These are phyloP conservation scores for Stegodyphus mimosarum DNA, from an alignment of 1,140 invertebrate genomes.

Conservation along the genomic window DNA sequence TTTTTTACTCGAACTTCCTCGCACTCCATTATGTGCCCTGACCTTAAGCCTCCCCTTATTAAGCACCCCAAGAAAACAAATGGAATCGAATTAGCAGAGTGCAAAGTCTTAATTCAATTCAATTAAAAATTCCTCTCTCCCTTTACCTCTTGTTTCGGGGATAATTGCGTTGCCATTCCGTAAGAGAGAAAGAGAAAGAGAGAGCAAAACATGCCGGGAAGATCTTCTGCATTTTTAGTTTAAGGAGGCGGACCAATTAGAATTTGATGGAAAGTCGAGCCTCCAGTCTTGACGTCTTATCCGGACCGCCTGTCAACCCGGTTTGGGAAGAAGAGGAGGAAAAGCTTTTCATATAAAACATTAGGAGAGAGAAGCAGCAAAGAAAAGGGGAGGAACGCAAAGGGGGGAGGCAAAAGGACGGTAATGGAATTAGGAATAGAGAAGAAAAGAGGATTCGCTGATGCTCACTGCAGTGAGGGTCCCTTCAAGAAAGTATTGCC, in stretches of 20 bases:
- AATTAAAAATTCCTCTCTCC: constrained; percentile 51
- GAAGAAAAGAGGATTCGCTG: constrained; percentile 23
- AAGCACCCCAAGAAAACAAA: constrained; percentile 34
- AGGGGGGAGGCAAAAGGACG: neutral
- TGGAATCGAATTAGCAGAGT: constrained; percentile 52
- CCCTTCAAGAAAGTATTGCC: no score
- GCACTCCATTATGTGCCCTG: constrained; percentile 9
- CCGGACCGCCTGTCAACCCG: constrained; percentile 42
- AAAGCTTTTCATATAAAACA: constrained; percentile 43
- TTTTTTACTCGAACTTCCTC: neutral
- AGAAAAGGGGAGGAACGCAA: neutral
- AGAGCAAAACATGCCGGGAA: constrained; percentile 7
- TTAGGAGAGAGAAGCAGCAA: constrained; percentile 1
- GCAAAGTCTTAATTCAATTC: constrained; percentile 60
- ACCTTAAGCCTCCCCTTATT: constrained; percentile 22
- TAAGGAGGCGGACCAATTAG: constrained; percentile 41
- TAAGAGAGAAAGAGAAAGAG: constrained; percentile 16
- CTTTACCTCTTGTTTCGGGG: neutral
- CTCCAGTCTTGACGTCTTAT: constrained; percentile 19
- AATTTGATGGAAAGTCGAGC: constrained; percentile 44
- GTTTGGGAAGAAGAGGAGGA: constrained; percentile 21
- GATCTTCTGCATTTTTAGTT: neutral
- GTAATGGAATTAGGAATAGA: constrained; percentile 49
- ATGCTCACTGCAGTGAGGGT: neutral
- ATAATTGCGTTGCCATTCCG: constrained; percentile 52